A percentile compares a stretch with the other conserved stretches of the same genome.
phyloP scores from a whole-genome alignment of 2,113 vertebrate genomes.

The Turdus rufiventris region DNA sequence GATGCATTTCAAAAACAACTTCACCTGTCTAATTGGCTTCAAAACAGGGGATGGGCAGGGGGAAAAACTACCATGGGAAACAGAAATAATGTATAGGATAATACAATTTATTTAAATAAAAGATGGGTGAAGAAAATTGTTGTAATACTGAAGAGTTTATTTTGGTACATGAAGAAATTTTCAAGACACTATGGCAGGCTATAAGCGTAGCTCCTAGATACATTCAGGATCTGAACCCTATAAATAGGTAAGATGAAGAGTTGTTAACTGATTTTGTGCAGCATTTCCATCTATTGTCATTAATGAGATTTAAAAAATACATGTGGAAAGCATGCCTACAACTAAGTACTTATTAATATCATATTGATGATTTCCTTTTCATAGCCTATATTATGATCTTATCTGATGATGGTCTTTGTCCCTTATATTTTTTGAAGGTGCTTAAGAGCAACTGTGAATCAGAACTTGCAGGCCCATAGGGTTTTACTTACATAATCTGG shows the following conservation, averaged over 20 bases:
- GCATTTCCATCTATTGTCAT: neutral
- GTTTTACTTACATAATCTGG: neutral
- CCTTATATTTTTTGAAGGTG: neutral
- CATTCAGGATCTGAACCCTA: neutral
- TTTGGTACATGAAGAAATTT: neutral
- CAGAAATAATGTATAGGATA: neutral
- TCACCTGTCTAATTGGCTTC: neutral
- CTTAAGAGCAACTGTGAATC: neutral
- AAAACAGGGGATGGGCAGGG: neutral
- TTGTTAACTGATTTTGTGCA: neutral
- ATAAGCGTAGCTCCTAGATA: neutral
- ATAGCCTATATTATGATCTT: neutral
- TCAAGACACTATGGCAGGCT: neutral
- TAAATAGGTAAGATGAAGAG: neutral
- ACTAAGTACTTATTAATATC: neutral
- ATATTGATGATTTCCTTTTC: neutral
- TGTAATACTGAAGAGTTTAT: neutral
- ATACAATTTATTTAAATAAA: neutral
- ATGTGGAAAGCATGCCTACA: neutral
- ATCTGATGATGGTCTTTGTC: neutral
- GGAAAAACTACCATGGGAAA: neutral
- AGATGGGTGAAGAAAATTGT: neutral
- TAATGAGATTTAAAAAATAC: neutral
- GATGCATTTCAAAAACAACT: neutral
- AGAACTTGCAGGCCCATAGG: neutral